Conservation (phyloP, 1,140 invertebrate genomes). For the Drosophila sucinea region DNA sequence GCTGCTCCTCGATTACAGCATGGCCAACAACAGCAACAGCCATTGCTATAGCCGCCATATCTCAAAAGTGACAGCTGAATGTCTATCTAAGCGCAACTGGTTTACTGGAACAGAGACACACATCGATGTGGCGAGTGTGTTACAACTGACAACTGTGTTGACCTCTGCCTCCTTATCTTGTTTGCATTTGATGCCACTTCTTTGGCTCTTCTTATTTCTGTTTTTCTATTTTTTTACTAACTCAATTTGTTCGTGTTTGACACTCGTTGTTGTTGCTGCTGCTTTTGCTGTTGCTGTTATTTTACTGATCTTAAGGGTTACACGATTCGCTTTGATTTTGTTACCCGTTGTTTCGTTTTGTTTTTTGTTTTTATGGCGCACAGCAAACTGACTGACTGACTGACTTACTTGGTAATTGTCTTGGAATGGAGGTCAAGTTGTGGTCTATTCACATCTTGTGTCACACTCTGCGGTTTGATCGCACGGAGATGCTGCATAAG, state of each 20-base stretch:
- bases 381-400: conserved; percentile 39
- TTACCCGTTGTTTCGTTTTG: conserved; percentile 22
- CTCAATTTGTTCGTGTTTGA: conserved; percentile 74
- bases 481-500: conserved; percentile 26
- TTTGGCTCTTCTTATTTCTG: conserved; percentile 14
- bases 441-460: conserved; percentile 60
- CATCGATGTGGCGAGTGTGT: conserved; percentile 14
- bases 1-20: conserved; percentile 33
- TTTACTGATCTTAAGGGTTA: conserved; percentile 43
- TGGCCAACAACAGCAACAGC: conserved; percentile 33
- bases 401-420: conserved; percentile 56
- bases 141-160: conserved; percentile 36
- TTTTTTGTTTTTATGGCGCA: conserved; percentile 20
- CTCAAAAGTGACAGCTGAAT: conserved; percentile 52
- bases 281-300: conserved; percentile 23
- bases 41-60: conserved; percentile 13
- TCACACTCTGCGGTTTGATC: conserved; percentile 36
- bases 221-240: conserved; percentile 50
- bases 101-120: conserved; percentile 42
- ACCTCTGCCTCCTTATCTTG: conserved; percentile 51
- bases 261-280: conserved; percentile 37
- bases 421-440: conserved; percentile 73
- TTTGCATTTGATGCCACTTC: conserved; percentile 42
- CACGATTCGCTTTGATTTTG: conserved; percentile 65
- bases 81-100: conserved; percentile 46